Conservation (phyloP, 2,888 invertebrate genomes). For the Myopa testacea region DNA sequence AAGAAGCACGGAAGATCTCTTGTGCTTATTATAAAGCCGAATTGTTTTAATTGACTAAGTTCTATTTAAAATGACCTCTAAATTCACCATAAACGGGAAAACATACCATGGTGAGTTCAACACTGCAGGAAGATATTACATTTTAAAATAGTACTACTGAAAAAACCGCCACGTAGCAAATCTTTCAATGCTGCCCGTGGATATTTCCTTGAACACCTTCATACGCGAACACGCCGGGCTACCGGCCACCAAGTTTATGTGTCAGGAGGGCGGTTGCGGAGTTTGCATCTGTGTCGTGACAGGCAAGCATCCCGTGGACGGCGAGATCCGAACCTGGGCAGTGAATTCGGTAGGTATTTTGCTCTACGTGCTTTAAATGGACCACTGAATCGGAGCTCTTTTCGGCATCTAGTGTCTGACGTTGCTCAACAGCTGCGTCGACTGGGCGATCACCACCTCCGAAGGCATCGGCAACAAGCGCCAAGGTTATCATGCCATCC, state of each 20-base stretch:
- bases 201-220: conserved; percentile 73
- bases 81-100: no score
- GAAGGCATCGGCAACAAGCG: conserved; percentile 79
- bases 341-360: conserved; percentile 74
- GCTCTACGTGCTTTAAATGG: no score
- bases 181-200: conserved; percentile 61
- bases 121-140: no score
- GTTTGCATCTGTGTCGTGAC: conserved; percentile 70
- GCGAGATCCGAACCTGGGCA: conserved; percentile 70
- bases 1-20: no score
- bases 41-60: no score
- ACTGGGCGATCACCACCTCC: conserved; percentile 77
- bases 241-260: conserved; percentile 76
- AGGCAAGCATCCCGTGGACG: conserved; percentile 65
- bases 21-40: no score
- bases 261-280: conserved; percentile 78
- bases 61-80: no score
- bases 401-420: conserved; percentile 78
- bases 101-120: no score
- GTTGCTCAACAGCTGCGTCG: conserved; percentile 74
- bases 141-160: no score
- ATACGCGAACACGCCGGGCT: conserved; percentile 72
- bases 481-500: conserved; percentile 78
- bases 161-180: conserved; percentile 50
- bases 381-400: neutral